Base-by-base conservation (phyloP, 2,888 invertebrate species). In the Diaphora mendica region DNA sequence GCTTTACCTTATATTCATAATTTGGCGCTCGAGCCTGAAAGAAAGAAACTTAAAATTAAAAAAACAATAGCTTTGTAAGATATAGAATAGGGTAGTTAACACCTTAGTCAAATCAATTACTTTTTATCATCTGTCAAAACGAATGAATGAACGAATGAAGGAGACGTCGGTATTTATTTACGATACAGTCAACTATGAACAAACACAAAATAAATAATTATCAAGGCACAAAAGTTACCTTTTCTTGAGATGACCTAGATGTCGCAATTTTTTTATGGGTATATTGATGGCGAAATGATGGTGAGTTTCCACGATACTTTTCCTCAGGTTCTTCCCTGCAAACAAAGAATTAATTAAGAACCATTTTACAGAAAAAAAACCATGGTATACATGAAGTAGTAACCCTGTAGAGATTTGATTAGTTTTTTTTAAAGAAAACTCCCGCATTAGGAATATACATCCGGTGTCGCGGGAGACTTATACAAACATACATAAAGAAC, bases 1-100 rank as follows among this genome's bases (percentile, higher is more conserved):
- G 91, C 77, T 96, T 96, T 70, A 95, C 64, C 81, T 97, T 96
- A 85, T 96, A 91, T n/a, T 91, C 90, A 78, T 91, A 89, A 82
- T 95, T 94, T 0, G 87, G 86, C 3, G 91, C 89, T 8, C 85
- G 77, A 66, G 69, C 68, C 77, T 81, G 67, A 42, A 33, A 33
- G 1, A 65, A 15, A 64, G 9, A 35, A 55, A 72, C 44, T 4
- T 33, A 35, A 35, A 17, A 42, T 35, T n/a, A 9, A 65, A 23
- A 35, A n/a, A 23, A 42, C 3, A 26, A 20, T 20, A 7, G 2
- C 42, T 23, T 13, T n/a, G 3, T 64, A 23, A 39, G 5, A 30
- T 26, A 68, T 65, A 65, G 23, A 13, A 11, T 26, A 33, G 33
- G 33, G 33, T 33, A 33, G 33, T 33, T 33, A 3, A 33, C 33